A percentile compares a stretch with the other conserved stretches of the same genome.
Conservation (phyloP, 2,888 invertebrate genomes). For the Eupithecia subumbrata region DNA sequence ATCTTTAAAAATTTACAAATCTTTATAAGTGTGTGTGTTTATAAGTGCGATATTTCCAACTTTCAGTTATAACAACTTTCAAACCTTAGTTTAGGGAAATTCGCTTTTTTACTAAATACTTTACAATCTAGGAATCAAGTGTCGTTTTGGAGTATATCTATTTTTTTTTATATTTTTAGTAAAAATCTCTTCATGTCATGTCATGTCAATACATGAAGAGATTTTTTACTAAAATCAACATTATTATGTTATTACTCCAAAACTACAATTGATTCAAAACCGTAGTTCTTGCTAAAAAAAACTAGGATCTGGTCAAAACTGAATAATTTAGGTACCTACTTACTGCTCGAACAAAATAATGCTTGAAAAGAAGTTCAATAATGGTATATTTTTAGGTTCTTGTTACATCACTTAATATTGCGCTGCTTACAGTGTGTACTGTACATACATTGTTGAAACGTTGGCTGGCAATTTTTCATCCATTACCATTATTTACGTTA, state of each 20-base stretch:
- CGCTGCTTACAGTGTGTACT: not conserved
- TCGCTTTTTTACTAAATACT: no score
- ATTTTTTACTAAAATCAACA: no score
- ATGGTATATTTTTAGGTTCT: not conserved
- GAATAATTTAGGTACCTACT: not conserved
- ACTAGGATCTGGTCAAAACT: not conserved
- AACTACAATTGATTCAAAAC: no score
- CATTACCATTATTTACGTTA: slow-evolving; percentile 34
- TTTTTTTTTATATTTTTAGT: no score
- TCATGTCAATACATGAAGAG: no score
- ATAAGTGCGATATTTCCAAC: no score
- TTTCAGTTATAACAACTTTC: not conserved
- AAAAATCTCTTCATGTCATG: no score
- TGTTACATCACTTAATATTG: not conserved
- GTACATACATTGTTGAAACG: not conserved
- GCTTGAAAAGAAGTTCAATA: not conserved
- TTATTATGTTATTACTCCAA: no score
- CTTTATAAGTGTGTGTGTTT: no score
- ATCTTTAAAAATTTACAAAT: not conserved
- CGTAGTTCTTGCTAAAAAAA: no score
- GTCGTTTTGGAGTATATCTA: no score
- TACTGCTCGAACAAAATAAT: not conserved
- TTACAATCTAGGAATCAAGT: no score
- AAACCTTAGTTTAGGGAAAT: not conserved
- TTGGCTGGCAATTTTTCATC: slow-evolving; percentile 28